These are phyloP conservation scores for Amphipyra berbera DNA, from an alignment of 2,888 invertebrate genomes.

Conservation along the genomic window DNA sequence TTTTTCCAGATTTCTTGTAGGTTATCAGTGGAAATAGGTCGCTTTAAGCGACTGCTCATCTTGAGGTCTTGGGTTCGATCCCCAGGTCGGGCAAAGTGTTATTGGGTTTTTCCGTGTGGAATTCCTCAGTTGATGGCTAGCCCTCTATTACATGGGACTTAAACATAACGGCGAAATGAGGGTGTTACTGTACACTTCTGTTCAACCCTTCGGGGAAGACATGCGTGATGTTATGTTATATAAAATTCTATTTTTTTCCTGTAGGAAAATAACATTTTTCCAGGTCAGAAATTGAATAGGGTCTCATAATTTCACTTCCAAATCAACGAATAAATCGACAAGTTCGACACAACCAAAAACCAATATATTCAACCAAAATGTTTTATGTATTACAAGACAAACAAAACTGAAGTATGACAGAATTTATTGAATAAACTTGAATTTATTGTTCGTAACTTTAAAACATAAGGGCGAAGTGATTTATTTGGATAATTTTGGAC, in stretches of 20 bases:
- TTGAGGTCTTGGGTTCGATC: too few species aligned
- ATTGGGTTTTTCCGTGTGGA: too few species aligned
- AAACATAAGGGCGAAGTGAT: conserved; percentile 42
- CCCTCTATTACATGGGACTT: too few species aligned
- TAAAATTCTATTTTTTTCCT: too few species aligned
- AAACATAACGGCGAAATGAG: too few species aligned
- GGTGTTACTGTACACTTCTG: too few species aligned
- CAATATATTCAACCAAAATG: conserved; percentile 46
- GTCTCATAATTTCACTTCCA: conserved; percentile 34
- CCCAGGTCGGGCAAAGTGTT: too few species aligned
- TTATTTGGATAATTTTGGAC: conserved; percentile 41
- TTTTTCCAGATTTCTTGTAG: background rate
- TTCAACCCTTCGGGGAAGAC: too few species aligned
- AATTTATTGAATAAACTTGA: conserved; percentile 57
- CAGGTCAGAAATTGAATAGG: conserved; percentile 13
- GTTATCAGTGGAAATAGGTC: background rate
- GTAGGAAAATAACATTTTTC: background rate
- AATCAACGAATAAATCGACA: conserved; percentile 35
- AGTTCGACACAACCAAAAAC: conserved; percentile 35
- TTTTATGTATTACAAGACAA: conserved; percentile 56
- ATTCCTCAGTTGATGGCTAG: too few species aligned
- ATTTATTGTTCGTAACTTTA: conserved; percentile 53
- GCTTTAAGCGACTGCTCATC: too few species aligned
- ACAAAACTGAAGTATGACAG: conserved; percentile 35
- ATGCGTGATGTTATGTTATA: too few species aligned